phyloP scores from a whole-genome alignment of 2,113 vertebrate genomes.

The Garra rufa region DNA sequence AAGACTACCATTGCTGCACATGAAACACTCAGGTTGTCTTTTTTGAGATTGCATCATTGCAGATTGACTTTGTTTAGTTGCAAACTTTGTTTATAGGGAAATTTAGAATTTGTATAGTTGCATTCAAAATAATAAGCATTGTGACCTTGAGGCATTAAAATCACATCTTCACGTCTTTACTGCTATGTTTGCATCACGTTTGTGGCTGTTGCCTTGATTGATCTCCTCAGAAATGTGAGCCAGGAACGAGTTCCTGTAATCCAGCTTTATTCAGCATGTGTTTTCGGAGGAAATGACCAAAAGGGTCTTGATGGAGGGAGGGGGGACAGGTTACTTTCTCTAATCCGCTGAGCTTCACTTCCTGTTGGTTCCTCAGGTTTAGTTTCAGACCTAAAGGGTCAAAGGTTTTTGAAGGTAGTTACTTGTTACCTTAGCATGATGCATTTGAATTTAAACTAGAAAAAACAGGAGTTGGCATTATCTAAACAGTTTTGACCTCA shows the following conservation, averaged over 20 bases:
- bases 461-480: constrained; percentile 59
- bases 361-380: constrained; percentile 49
- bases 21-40: not conserved
- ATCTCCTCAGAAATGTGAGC: constrained; percentile 76
- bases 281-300: constrained; percentile 78
- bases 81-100: not conserved
- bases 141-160: not conserved
- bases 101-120: not conserved
- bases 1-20: constrained; percentile 70
- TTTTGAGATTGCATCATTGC: not conserved
- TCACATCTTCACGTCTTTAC: not conserved
- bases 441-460: constrained; percentile 50
- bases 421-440: constrained; percentile 45
- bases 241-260: constrained; percentile 77
- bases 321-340: constrained; percentile 66
- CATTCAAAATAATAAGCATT: not conserved
- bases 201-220: constrained; percentile 61
- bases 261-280: constrained; percentile 78
- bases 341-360: constrained; percentile 62
- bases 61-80: not conserved
- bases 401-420: constrained; percentile 43
- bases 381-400: constrained; percentile 20
- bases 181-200: constrained; percentile 64
- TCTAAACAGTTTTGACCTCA: constrained; percentile 6
- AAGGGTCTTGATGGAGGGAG: constrained; percentile 66